Evolutionary conservation across 2,888 invertebrate genomes (phyloP).

Genomic region (Erannis defoliaria): DNA sequence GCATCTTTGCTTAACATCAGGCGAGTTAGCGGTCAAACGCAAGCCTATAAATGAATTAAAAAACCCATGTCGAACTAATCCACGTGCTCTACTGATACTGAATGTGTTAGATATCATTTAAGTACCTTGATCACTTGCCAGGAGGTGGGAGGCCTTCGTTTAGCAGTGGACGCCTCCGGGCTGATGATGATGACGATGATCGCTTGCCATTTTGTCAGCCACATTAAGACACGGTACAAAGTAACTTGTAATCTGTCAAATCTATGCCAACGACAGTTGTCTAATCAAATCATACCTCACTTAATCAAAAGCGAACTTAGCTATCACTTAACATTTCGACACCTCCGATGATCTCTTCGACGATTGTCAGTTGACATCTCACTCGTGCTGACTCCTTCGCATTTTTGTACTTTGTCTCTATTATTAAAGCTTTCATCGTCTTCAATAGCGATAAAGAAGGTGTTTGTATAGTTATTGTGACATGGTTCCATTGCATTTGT

Average conservation of each 20-base stretch:
- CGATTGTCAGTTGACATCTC: slow-evolving; percentile 40
- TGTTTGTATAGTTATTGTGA: slow-evolving; percentile 3
- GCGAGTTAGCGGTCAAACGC: too few species aligned
- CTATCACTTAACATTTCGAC: slow-evolving; percentile 48
- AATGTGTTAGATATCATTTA: too few species aligned
- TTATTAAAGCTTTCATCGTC: neutral
- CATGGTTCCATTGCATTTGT: slow-evolving; percentile 4
- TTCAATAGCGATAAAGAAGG: neutral
- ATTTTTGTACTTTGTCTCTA: slow-evolving; percentile 16
- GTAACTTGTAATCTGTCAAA: slow-evolving; percentile 28
- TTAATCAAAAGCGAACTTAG: slow-evolving; percentile 43
- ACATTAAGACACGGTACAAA: neutral
- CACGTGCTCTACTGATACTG: too few species aligned
- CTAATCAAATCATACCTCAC: slow-evolving; percentile 43
- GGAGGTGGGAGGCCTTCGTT: too few species aligned
- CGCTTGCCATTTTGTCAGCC: slow-evolving; percentile 1
- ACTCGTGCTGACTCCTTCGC: slow-evolving; percentile 36
- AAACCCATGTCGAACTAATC: too few species aligned
- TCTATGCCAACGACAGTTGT: slow-evolving; percentile 42
- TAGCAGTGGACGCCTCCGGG: too few species aligned
- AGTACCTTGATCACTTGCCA: too few species aligned
- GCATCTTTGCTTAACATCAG: too few species aligned
- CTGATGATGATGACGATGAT: too few species aligned
- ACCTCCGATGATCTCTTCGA: slow-evolving; percentile 43
- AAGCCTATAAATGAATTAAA: too few species aligned